A percentile compares a stretch with the other conserved stretches of the same genome.
Conservation (phyloP, 2,113 vertebrate species). For the Girardinichthys multiradiatus region DNA sequence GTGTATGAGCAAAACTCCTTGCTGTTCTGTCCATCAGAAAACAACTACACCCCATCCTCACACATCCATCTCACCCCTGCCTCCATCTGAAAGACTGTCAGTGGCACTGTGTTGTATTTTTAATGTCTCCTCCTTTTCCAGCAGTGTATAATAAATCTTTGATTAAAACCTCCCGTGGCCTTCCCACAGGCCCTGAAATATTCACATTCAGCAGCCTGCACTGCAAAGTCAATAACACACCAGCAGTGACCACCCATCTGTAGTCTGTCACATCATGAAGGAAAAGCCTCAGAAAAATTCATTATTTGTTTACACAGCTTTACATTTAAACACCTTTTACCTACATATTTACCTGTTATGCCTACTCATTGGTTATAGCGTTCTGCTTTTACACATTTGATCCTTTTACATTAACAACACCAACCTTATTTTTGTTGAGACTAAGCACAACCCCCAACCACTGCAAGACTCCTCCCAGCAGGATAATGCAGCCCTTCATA, state of each 20-base stretch:
- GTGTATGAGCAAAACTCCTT: neutral
- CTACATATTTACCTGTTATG: no score
- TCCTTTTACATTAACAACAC: neutral
- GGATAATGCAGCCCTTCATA: neutral
- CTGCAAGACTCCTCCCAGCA: neutral
- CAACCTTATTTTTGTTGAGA: neutral
- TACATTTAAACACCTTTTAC: neutral
- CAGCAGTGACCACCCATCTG: slow-evolving; percentile 38
- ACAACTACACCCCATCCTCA: neutral
- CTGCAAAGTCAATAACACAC: slow-evolving; percentile 47
- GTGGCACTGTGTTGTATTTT: slow-evolving; percentile 67
- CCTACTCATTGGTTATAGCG: neutral
- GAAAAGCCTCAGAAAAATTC: slow-evolving; percentile 21
- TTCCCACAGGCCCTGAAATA: slow-evolving; percentile 57
- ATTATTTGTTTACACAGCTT: neutral
- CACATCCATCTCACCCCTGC: slow-evolving; percentile 2
- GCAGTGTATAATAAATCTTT: slow-evolving; percentile 74
- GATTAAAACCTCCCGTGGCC: slow-evolving; percentile 59
- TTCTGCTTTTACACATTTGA: neutral
- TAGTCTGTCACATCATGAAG: slow-evolving; percentile 28
- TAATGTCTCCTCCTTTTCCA: slow-evolving; percentile 60
- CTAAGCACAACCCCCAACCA: neutral
- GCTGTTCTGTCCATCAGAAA: slow-evolving; percentile 9
- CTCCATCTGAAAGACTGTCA: slow-evolving; percentile 32
- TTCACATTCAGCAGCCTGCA: slow-evolving; percentile 46